Conservation (phyloP, 2,797 vertebrate species). For the Bovichtus diacanthus region DNA sequence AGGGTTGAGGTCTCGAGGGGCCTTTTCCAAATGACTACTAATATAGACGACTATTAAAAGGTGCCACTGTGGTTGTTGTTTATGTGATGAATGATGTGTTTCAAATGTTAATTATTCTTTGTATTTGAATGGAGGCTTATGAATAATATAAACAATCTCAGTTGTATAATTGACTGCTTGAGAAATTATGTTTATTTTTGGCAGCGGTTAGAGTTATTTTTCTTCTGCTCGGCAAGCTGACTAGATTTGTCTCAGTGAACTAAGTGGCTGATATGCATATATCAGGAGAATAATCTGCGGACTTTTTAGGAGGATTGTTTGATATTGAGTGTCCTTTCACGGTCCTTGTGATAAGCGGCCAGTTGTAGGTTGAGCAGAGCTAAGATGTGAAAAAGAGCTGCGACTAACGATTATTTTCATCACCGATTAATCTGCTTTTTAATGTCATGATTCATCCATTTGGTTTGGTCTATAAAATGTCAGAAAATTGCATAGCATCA, state of each 20-base stretch:
- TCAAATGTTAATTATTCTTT: constrained; percentile 70
- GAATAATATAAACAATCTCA: constrained; percentile 70
- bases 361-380: background rate
- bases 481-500: background rate
- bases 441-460: background rate
- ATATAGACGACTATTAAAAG: constrained; percentile 65
- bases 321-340: background rate
- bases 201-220: constrained; percentile 52
- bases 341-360: background rate
- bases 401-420: background rate
- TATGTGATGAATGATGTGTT: constrained; percentile 64
- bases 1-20: constrained; percentile 58
- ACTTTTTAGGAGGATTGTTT: constrained; percentile 2
- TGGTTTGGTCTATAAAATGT: background rate
- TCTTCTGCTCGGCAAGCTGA: constrained; percentile 36
- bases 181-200: constrained; percentile 72
- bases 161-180: constrained; percentile 69
- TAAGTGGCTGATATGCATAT: constrained; percentile 26
- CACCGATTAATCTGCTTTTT: background rate
- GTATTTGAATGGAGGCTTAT: constrained; percentile 56
- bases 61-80: constrained; percentile 67
- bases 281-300: constrained; percentile 8
- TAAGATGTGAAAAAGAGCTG: background rate
- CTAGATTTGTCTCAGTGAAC: constrained; percentile 43
- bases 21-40: constrained; percentile 56